Conservation (phyloP, 2,797 vertebrate genomes). For the Chromobotia macracanthus region DNA sequence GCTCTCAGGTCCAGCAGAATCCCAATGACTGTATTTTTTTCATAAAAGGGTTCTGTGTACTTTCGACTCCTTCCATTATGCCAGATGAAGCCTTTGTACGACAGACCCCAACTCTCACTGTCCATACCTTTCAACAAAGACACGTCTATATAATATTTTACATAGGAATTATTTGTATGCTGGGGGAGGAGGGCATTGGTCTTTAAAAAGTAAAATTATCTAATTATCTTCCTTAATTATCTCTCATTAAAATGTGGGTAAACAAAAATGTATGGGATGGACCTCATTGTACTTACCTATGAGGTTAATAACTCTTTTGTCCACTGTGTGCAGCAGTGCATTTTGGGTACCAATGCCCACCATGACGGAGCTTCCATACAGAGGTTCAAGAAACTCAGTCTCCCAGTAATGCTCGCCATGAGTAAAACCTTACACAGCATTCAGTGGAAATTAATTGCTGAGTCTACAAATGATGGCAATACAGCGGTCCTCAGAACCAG, state of each 20-base stretch:
- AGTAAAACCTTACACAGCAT: constrained; percentile 51
- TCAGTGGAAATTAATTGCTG: too few relatives aligned
- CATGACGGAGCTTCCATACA: constrained; percentile 65
- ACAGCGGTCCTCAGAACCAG: too few relatives aligned
- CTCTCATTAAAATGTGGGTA: not conserved
- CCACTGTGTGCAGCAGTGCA: constrained; percentile 57
- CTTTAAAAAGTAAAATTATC: too few relatives aligned
- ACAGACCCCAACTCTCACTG: constrained; percentile 63
- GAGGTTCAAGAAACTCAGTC: constrained; percentile 64
- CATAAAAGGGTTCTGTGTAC: constrained; percentile 65
- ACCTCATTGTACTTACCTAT: constrained; percentile 55
- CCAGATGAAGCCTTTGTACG: constrained; percentile 64
- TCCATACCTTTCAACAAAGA: constrained; percentile 54
- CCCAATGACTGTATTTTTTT: constrained; percentile 64
- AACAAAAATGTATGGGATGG: not conserved
- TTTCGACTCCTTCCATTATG: constrained; percentile 48
- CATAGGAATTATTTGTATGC: not conserved
- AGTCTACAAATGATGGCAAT: too few relatives aligned
- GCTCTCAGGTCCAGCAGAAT: constrained; percentile 58
- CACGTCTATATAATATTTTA: not conserved
- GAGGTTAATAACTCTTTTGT: constrained; percentile 59
- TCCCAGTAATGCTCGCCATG: constrained; percentile 68
- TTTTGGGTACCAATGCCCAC: constrained; percentile 64
- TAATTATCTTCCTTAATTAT: not conserved
- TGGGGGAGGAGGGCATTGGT: too few relatives aligned